Base-by-base conservation (phyloP, 2,797 vertebrate species). In the Peromyscus nudipes region DNA sequence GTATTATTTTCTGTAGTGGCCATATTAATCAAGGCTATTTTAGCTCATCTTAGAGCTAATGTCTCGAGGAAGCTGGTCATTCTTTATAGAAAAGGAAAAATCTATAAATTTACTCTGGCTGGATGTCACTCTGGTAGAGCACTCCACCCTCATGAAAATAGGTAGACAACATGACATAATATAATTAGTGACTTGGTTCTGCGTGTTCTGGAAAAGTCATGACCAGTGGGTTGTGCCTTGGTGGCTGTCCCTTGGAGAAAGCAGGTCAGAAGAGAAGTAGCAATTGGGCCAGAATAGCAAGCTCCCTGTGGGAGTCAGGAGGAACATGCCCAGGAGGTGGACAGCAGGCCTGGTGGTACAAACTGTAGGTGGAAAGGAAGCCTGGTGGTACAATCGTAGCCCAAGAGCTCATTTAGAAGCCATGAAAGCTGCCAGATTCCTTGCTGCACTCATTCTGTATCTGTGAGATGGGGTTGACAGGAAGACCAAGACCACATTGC, bases 391-490 rank as follows among this genome's bases (percentile, higher is more conserved):
- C 52, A 13, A 52, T 52, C 12, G 83, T 83, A 94, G n/a, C 67
- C n/a, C 80, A 69, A 71, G 29, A 89, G 73, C 46, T 75, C 84
- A 4, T 67, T 90, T 76, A 34, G 60, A 31, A 40, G 69, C 52
- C 57, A 95, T 76, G 40, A 89, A 95, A 91, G n/a, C 71, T 79
- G 89, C 49, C 27, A 57, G 17, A 49, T 65, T 91, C 46, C 29
- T 82, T 92, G 83, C 29, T 84, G 9, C 65, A 25, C 94, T 80
- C 60, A 23, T 94, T 97, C 84, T 90, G 27, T 40, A 90, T 96
- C 92, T 96, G 82, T 84, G 76, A 97, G 92, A 94, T 94, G 73
- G 93, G n/a, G n/a, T 82, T 95, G 76, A 46, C 7, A 85, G 69
- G n/a, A 73, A 16, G 23, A 91, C 13, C 0, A 21, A 94, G 25